Base-by-base conservation (phyloP, 2,888 invertebrate species). In the Teleogryllus oceanicus region DNA sequence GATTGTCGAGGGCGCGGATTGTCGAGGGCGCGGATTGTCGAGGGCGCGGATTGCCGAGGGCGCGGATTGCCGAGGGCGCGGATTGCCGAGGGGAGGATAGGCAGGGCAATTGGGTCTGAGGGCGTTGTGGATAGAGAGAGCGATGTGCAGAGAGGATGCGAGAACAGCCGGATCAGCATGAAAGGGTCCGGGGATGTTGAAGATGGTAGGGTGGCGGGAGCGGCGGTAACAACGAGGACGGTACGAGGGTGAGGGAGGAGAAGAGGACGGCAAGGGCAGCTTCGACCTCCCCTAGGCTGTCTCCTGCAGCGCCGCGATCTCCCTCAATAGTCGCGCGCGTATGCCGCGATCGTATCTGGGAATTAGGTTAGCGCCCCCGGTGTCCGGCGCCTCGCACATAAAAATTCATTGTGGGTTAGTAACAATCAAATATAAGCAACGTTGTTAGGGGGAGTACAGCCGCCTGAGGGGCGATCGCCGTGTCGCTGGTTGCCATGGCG, bases 391-490 rank as follows among this genome's bases (percentile, higher is more conserved):
- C 62, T 62, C 62, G 62, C 62, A 8, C 62, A 62, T 62, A 62
- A 62, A 62, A 62, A 62, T 62, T 62, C 62, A 62, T 62, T 62
- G 62, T 62, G 13, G 62, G 62, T 62, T 62, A 62, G 16, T 62
- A 62, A 62, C 62, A 62, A 62, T 62, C 62, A n/a, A 62, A 62
- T 62, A 62, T 62, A 62, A 62, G 62, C 62, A 62, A 62, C 62
- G n/a, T 62, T n/a, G 62, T 62, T 62, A 62, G 62, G 62, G 62
- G 62, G n/a, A 13, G 62, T 3, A 62, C 8, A 18, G 16, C 62
- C 1, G 62, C 62, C 62, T 13, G 62, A 62, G 62, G 62, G 62
- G 62, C 13, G n/a, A 62, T n/a, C 62, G 3, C 62, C n/a, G n/a
- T 13, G 62, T 62, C 4, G 12, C 16, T 62, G 62, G 62, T 62